Evolutionary conservation across 92 coral and sea anemone genomes (phyloP).

Genomic region (Porites evermanni): DNA sequence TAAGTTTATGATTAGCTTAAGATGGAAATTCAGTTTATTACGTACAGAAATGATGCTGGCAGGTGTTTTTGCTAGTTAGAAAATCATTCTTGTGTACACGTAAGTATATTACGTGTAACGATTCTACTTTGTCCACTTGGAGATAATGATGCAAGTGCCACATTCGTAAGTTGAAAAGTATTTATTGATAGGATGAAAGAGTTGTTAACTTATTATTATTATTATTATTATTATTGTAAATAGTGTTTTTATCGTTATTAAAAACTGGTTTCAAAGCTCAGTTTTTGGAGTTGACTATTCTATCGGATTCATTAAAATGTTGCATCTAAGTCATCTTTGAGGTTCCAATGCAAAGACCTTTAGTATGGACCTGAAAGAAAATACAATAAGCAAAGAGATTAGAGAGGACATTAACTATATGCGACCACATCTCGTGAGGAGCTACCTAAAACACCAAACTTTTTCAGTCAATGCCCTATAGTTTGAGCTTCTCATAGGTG

Average conservation of each 20-base stretch:
- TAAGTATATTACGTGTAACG: background rate
- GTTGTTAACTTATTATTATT: constrained; percentile 55
- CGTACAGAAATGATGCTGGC: no score
- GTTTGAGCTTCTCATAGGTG: no score
- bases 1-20: no score
- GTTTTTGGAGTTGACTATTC: background rate
- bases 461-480: no score
- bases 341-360: background rate
- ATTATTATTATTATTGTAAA: constrained; percentile 32
- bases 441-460: no score
- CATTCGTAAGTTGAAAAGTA: constrained; percentile 33
- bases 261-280: constrained; percentile 22
- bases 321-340: background rate
- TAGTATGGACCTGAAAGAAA: background rate
- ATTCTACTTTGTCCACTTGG: constrained; percentile 8
- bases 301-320: no score
- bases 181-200: constrained; percentile 43
- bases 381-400: background rate
- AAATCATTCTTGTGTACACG: background rate
- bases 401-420: background rate
- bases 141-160: constrained; percentile 2
- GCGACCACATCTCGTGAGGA: background rate
- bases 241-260: constrained; percentile 34
- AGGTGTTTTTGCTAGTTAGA: background rate
- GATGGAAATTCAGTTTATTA: no score